A percentile compares a stretch with the other conserved stretches of the same genome.
These are phyloP conservation scores for Drosophila littoralis DNA, from an alignment of 1,140 invertebrate species.

Conservation along the genomic window DNA sequence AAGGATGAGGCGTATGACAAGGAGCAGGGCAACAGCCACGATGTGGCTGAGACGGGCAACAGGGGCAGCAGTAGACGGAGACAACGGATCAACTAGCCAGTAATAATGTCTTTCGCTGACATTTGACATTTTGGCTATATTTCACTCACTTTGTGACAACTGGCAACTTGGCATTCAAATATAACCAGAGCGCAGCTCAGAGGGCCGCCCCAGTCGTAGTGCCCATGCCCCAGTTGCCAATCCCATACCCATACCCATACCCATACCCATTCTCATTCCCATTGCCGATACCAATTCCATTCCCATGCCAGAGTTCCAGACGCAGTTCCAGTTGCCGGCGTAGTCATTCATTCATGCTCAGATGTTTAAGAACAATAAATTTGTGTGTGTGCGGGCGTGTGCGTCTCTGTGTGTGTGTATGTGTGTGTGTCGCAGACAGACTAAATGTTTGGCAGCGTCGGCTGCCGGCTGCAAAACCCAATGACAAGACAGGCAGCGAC, in stretches of 20 bases:
- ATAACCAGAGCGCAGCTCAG: slow-evolving; percentile 43
- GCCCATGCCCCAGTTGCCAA: neutral
- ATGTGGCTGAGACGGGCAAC: neutral
- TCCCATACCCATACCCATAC: slow-evolving; percentile 6
- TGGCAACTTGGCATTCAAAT: slow-evolving; percentile 82
- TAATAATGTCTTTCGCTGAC: slow-evolving; percentile 83
- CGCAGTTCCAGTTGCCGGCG: slow-evolving; percentile 39
- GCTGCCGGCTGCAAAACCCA: slow-evolving; percentile 39
- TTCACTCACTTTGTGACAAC: slow-evolving; percentile 81
- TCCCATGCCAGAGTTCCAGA: slow-evolving; percentile 16
- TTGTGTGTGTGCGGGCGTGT: slow-evolving; percentile 38
- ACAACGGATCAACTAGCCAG: slow-evolving; percentile 79
- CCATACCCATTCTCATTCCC: neutral
- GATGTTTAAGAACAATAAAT: slow-evolving; percentile 79
- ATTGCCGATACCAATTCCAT: neutral
- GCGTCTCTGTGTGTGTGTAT: slow-evolving; percentile 4
- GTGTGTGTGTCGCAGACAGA: slow-evolving; percentile 29
- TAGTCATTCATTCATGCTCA: slow-evolving; percentile 52
- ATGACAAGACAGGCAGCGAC: slow-evolving; percentile 69
- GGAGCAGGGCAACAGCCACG: neutral
- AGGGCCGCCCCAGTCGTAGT: neutral
- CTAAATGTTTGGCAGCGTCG: slow-evolving; percentile 59
- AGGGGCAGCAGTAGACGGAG: slow-evolving; percentile 15
- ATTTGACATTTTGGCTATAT: slow-evolving; percentile 82
- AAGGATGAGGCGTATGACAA: slow-evolving; percentile 15